These are phyloP conservation scores for Aurelia sp. DNA, from an alignment of 30 jellyfish, hydroid and myxozoan genomes.

Conservation along the genomic window DNA sequence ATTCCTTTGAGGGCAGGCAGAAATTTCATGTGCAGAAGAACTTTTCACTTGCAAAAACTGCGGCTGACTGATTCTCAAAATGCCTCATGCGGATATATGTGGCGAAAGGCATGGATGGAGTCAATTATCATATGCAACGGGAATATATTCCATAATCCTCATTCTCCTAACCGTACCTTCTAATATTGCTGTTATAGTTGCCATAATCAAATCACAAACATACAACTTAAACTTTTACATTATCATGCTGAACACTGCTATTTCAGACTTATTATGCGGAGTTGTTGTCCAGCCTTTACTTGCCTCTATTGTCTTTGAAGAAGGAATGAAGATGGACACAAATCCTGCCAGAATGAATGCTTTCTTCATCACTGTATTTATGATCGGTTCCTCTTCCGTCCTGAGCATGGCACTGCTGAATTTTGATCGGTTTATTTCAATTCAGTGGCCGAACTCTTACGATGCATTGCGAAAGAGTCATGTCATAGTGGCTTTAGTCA, in stretches of 20 bases:
- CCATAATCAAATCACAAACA: constrained; percentile 39
- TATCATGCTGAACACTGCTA: constrained; percentile 60
- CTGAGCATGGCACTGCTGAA: constrained; percentile 74
- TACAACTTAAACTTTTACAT: constrained; percentile 45
- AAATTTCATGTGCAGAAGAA: too few relatives aligned
- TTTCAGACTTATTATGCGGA: constrained; percentile 62
- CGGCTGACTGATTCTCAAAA: too few relatives aligned
- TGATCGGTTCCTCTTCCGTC: constrained; percentile 61
- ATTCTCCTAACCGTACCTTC: constrained; percentile 52
- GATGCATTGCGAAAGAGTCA: constrained; percentile 17
- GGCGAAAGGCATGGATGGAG: constrained; percentile 38
- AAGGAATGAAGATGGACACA: constrained; percentile 25
- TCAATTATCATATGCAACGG: constrained; percentile 27
- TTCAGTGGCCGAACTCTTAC: constrained; percentile 30
- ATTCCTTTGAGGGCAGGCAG: too few relatives aligned
- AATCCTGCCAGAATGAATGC: not conserved
- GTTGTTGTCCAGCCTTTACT: constrained; percentile 50
- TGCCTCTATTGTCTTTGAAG: constrained; percentile 35
- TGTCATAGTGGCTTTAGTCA: not conserved
- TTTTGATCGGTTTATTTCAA: constrained; percentile 63
- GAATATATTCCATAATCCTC: constrained; percentile 14
- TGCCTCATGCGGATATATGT: too few relatives aligned
- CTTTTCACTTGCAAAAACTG: too few relatives aligned
- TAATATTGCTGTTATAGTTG: constrained; percentile 56
- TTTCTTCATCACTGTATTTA: constrained; percentile 18